Percentiles rank a stretch among this genome's conserved stretches.
These are phyloP conservation scores for Ramphastos sulfuratus DNA, from an alignment of 2,113 vertebrate species.

Conservation along the genomic window DNA sequence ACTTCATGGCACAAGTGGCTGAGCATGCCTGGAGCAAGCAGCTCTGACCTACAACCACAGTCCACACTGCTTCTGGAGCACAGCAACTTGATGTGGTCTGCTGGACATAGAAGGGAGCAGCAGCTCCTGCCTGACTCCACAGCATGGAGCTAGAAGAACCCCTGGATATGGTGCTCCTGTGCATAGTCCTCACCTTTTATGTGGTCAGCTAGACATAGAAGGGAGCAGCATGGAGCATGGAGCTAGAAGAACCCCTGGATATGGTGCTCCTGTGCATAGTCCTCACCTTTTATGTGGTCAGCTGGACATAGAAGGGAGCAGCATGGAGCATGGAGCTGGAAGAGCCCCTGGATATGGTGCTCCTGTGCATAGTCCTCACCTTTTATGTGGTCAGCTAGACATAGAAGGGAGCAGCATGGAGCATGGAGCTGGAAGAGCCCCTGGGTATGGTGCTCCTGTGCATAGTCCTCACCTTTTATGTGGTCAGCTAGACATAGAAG, in stretches of 20 bases:
- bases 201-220: neutral
- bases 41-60: accelerated
- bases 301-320: too few relatives aligned
- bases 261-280: neutral
- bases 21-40: neutral
- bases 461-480: too few relatives aligned
- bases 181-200: too few relatives aligned
- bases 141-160: too few relatives aligned
- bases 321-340: too few relatives aligned
- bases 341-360: too few relatives aligned
- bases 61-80: neutral
- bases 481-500: too few relatives aligned
- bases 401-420: neutral
- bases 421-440: too few relatives aligned
- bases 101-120: neutral
- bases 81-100: neutral
- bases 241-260: neutral
- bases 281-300: too few relatives aligned
- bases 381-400: neutral
- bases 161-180: too few relatives aligned
- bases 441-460: too few relatives aligned
- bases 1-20: accelerated
- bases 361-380: too few relatives aligned
- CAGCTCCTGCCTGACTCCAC: neutral
- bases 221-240: accelerated